phyloP scores from a whole-genome alignment of 2,113 vertebrate species.

The Melanerpes aurifrons region DNA sequence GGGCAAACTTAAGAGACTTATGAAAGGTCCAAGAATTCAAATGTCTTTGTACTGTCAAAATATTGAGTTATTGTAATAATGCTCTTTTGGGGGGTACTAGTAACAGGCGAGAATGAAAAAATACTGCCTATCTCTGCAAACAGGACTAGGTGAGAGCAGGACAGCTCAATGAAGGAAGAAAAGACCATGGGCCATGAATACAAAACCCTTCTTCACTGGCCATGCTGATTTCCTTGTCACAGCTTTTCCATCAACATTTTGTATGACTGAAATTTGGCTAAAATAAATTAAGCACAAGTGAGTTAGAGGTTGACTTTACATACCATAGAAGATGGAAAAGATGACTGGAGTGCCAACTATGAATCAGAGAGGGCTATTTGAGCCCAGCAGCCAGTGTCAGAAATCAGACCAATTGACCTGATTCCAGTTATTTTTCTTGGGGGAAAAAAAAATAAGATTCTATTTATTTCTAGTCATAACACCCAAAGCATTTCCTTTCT shows the following conservation, averaged over 20 bases:
- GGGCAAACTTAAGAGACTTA: neutral
- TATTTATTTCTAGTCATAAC: neutral
- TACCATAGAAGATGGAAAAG: neutral
- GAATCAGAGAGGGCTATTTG: neutral
- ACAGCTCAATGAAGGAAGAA: neutral
- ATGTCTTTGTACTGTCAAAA: neutral
- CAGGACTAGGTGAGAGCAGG: neutral
- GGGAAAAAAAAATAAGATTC: neutral
- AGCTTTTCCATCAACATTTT: neutral
- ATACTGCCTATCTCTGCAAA: neutral
- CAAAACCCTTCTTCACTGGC: neutral
- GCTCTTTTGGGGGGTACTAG: neutral
- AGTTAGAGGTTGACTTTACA: neutral
- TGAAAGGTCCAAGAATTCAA: neutral
- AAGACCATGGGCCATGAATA: neutral
- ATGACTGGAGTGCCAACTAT: neutral
- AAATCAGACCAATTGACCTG: neutral
- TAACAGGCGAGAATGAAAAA: neutral
- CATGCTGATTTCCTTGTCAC: neutral
- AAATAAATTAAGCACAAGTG: neutral
- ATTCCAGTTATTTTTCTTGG: neutral
- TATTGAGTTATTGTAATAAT: neutral
- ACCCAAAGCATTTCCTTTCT: neutral
- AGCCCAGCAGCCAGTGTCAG: neutral
- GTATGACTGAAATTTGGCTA: neutral